These are phyloP conservation scores for Oryzias melastigma DNA, from an alignment of 2,113 vertebrate genomes.

Conservation along the genomic window DNA sequence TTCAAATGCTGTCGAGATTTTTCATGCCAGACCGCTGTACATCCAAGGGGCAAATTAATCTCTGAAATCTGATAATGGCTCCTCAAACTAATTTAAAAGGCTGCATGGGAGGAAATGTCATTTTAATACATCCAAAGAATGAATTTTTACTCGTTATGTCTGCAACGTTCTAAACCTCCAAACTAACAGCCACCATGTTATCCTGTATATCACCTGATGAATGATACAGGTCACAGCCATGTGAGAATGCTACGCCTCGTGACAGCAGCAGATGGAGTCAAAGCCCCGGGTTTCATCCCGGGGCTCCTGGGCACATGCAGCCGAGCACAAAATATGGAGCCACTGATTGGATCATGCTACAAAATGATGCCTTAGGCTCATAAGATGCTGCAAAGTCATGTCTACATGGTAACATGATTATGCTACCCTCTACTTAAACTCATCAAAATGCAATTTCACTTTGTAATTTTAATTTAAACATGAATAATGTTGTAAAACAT, in stretches of 20 bases:
- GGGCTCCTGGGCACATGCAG: conserved; percentile 45
- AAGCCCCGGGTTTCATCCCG: conserved; percentile 25
- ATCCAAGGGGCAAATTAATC: conserved; percentile 47
- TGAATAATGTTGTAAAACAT: too few species aligned
- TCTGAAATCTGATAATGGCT: conserved; percentile 50
- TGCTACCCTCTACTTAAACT: conserved; percentile 9
- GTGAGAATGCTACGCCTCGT: conserved; percentile 40
- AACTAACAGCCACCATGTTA: conserved; percentile 3
- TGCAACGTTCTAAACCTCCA: not conserved
- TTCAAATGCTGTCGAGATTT: conserved; percentile 52
- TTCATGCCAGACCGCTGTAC: conserved; percentile 28
- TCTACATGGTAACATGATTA: conserved; percentile 47
- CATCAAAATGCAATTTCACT: not conserved
- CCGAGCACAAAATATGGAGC: conserved; percentile 59
- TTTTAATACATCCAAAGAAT: conserved; percentile 18
- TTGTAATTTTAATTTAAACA: too few species aligned
- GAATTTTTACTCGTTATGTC: not conserved
- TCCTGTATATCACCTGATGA: conserved; percentile 20
- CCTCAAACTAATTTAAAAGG: conserved; percentile 30
- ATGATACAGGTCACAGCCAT: conserved; percentile 13
- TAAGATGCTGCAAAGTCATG: conserved; percentile 40
- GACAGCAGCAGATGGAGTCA: conserved; percentile 67
- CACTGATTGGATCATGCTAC: conserved; percentile 43
- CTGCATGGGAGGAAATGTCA: conserved; percentile 27
- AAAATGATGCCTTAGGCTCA: conserved; percentile 36